phyloP scores from a whole-genome alignment of 1,140 invertebrate genomes.

The Sesamia nonagrioides region DNA sequence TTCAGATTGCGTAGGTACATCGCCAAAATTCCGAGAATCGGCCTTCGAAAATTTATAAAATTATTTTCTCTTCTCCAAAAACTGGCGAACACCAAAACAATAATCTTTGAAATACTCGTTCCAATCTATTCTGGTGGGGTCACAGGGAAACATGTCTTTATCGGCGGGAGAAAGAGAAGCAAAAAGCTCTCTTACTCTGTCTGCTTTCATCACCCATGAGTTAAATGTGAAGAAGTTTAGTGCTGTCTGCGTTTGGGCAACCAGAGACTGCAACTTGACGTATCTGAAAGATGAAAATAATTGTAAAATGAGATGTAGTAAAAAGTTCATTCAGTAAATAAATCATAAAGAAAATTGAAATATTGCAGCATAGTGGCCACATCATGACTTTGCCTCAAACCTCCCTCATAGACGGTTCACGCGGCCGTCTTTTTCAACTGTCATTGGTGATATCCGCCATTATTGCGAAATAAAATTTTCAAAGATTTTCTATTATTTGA shows the following conservation, averaged over 20 bases:
- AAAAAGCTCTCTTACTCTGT: constrained; percentile 11
- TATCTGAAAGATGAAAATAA: constrained; percentile 35
- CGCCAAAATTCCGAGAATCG: too few species aligned
- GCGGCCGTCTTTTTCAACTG: too few species aligned
- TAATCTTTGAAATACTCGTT: constrained; percentile 45
- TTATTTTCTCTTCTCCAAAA: constrained; percentile 37
- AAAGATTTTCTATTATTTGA: too few species aligned
- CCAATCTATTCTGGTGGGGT: constrained; percentile 47
- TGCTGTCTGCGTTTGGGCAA: not conserved
- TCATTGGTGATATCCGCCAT: too few species aligned
- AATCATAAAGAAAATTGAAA: too few species aligned
- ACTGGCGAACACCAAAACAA: constrained; percentile 39
- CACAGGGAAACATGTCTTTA: constrained; percentile 44
- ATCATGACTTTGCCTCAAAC: too few species aligned
- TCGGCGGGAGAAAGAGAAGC: constrained; percentile 43
- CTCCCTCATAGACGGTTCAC: too few species aligned
- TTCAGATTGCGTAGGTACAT: too few species aligned
- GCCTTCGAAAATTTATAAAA: not conserved
- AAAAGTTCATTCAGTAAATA: too few species aligned
- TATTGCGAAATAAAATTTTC: too few species aligned
- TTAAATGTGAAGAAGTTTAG: constrained; percentile 48
- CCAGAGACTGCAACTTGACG: constrained; percentile 31
- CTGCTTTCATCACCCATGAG: constrained; percentile 46
- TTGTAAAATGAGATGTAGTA: too few species aligned
- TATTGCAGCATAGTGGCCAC: too few species aligned